Conservation (phyloP, 2,888 invertebrate genomes). For the Pseudeuparius sepicola region DNA sequence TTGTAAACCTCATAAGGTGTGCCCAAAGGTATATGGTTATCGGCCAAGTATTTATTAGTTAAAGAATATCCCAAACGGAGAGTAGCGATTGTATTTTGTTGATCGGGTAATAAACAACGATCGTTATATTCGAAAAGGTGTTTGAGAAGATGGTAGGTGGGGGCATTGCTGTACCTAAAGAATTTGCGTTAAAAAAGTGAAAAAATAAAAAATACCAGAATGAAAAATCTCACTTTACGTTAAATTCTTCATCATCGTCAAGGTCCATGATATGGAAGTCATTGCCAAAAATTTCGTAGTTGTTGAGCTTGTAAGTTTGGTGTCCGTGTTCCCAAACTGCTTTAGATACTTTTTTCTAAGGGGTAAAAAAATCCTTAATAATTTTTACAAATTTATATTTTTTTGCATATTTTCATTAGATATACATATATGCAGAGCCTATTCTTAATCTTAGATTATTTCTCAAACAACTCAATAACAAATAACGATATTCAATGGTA, state of each 20-base stretch:
- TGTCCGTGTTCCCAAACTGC: conserved; percentile 21
- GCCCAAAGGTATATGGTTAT: conserved; percentile 21
- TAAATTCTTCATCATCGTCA: conserved; percentile 24
- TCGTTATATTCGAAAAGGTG: conserved; percentile 25
- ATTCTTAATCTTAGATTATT: conserved; percentile 1
- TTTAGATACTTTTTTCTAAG: conserved; percentile 19
- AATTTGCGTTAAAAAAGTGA: too few species aligned
- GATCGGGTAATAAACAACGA: conserved; percentile 25
- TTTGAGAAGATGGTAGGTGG: conserved; percentile 22
- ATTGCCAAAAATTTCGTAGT: conserved; percentile 14
- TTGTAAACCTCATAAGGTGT: conserved; percentile 23
- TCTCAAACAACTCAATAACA: too few species aligned
- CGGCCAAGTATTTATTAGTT: conserved; percentile 20
- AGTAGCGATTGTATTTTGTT: conserved; percentile 23
- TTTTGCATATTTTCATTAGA: too few species aligned
- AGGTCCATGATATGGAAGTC: conserved; percentile 23
- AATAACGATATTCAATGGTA: too few species aligned
- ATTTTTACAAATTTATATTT: too few species aligned
- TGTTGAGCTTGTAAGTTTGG: conserved; percentile 19
- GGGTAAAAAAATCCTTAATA: conserved; percentile 10
- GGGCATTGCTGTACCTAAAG: conserved; percentile 23
- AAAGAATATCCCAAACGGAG: conserved; percentile 19
- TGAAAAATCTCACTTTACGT: too few species aligned
- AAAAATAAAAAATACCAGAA: too few species aligned
- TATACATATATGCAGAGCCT: too few species aligned